These are phyloP conservation scores for Scolopax bukidnonensis DNA, from an alignment of 2,797 vertebrate species.

Conservation along the genomic window DNA sequence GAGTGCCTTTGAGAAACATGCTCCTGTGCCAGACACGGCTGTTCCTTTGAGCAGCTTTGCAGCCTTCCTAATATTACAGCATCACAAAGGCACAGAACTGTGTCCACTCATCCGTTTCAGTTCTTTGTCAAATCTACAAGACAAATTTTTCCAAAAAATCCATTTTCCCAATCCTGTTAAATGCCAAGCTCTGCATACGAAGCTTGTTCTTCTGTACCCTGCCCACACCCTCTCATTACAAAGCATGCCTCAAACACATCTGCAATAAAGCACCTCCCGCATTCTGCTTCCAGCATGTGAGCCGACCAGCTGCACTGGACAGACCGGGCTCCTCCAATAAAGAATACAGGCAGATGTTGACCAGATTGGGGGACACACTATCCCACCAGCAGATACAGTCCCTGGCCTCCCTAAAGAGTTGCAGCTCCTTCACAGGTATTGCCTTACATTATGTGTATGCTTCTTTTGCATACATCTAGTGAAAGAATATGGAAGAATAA, in stretches of 20 bases:
- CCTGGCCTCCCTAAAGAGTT: not conserved
- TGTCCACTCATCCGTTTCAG: not conserved
- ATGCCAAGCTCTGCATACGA: not conserved
- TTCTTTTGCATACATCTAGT: not conserved
- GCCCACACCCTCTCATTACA: not conserved
- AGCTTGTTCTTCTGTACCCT: not conserved
- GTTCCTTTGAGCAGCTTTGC: not conserved
- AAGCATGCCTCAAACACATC: not conserved
- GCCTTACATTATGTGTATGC: accelerated
- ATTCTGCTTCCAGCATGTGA: not conserved
- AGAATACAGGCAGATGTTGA: not conserved
- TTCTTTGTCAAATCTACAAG: not conserved
- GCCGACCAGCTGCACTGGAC: not conserved
- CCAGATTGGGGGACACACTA: accelerated
- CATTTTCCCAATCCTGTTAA: not conserved
- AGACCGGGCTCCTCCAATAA: not conserved
- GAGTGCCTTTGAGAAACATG: not conserved
- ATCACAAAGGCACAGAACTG: not conserved
- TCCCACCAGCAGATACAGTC: not conserved
- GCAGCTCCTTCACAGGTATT: not conserved
- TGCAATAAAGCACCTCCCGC: not conserved
- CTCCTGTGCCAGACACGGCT: not conserved
- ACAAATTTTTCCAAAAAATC: not conserved
- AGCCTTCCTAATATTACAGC: not conserved
- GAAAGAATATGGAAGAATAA: not conserved